Evolutionary conservation across 2,888 invertebrate genomes (phyloP).

Genomic region (Pandemis cinnamomeana): DNA sequence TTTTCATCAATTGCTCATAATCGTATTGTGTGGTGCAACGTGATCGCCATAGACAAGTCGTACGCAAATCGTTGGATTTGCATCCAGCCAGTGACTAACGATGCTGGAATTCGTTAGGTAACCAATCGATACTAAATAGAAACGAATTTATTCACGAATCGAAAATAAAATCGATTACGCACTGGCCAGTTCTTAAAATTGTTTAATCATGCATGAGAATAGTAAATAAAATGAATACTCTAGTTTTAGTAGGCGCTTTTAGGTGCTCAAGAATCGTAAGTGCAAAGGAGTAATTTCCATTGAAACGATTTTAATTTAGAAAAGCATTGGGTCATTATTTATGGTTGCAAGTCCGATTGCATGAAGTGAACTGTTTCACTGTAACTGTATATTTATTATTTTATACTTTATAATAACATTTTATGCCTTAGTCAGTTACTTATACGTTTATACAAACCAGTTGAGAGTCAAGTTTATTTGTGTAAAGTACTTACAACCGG

Average conservation of each 20-base stretch:
- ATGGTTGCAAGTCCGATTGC: not conserved
- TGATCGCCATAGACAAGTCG: constrained; percentile 49
- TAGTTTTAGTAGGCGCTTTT: not conserved
- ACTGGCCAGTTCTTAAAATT: constrained; percentile 13
- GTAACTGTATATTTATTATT: constrained; percentile 18
- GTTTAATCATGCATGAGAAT: not conserved
- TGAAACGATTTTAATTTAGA: not conserved
- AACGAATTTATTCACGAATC: constrained; percentile 13
- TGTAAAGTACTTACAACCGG: constrained; percentile 41
- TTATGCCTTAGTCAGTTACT: constrained; percentile 32
- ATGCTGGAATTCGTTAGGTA: constrained; percentile 46
- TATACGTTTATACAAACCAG: constrained; percentile 56
- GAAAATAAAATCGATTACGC: constrained; percentile 17
- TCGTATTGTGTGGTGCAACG: constrained; percentile 45
- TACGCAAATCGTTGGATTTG: constrained; percentile 50
- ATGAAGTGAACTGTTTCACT: constrained; percentile 7
- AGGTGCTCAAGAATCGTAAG: not conserved
- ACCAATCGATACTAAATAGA: constrained; percentile 46
- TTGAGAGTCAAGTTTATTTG: constrained; percentile 42
- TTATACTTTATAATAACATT: constrained; percentile 21
- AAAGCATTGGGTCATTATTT: not conserved
- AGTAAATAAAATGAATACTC: not conserved
- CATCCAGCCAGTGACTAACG: constrained; percentile 50
- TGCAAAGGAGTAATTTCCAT: not conserved
- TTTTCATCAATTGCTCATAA: constrained; percentile 40